Evolutionary conservation across 2,888 invertebrate genomes (phyloP), one percentile per base, ranked within the genome.

Genomic region (Ryuthela nishihirai): DNA sequence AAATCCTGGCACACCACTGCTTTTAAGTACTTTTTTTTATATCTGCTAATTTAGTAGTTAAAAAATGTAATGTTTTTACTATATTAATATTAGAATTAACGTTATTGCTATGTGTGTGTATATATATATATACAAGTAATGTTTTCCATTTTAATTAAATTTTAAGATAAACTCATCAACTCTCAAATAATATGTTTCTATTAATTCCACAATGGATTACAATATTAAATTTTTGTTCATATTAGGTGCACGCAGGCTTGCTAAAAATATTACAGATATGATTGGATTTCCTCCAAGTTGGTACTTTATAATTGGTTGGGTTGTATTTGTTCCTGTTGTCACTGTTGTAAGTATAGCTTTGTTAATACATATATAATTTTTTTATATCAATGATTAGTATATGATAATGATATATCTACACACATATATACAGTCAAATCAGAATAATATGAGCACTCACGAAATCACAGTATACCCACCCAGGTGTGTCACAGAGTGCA

Each of bases 251-350:
- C 15, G 26, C 5, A 47, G 52, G 18, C 42, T 63, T 10, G 39
- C 55, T 2, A 58, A 55, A 35, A 59, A 63, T 21, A 63, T 63
- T 12, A 43, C 35, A 23, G 48, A 54, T n/a, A 63, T 63, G 63
- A 40, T 55, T 26, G 63, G 63, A 6, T 44, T 49, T 32, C 42
- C 24, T 12, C 63, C 63, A 6, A 46, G 50, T 12, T 35, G 21
- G 12, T 63, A 55, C 20, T 50, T 60, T 21, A 55, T 47, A 24
- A 29, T 52, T 23, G 58, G 59, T 12, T 63, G 63, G 63, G 35
- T 32, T 6, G 26, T 55, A 6, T 25, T 55, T 9, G 41, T 60
- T 26, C 63, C 63, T 6, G 5, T 38, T 12, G 47, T 50, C 5
- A 60, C 59, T 21, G 12, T 60, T 3, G 63, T 63, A 48, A 50